Base-by-base conservation (phyloP, 2,113 vertebrate genomes). In the Takifugu flavidus region DNA sequence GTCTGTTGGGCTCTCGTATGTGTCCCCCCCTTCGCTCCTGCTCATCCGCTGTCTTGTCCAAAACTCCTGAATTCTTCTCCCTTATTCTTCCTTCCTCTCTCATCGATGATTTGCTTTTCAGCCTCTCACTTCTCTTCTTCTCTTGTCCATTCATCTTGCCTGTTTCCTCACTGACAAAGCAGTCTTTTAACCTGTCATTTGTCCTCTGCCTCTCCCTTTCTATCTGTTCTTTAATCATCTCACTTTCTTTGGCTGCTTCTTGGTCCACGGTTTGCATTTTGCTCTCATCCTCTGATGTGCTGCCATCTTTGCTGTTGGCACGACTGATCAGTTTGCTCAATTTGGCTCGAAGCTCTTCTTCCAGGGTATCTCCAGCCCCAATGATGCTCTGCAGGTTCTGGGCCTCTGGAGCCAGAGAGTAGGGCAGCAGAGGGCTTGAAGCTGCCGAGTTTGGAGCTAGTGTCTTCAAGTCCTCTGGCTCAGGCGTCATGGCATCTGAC, bases 271-370 rank as follows among this genome's bases (percentile, higher is more conserved):
- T 50, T 63, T 34, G 72, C 67, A 58, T 75, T 20, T 55, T 25
- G 53, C 58, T 14, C 54, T 83, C 95, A 13, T 98, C 94, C 39
- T 94, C 93, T 0, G 94, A 95, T 6, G 94, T 94, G 3, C 57
- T 78, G 62, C 84, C 46, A 56, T 82, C 91, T 74, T 93, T 94
- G 77, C 93, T 92, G 44, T 90, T 92, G 80, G 92, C 89, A 50
- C 91, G 90, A 71, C 85, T 84, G 59, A 91, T 89, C 49, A 95
- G 75, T 72, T 92, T 88, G 46, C 86, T 89, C 54, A 93, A 77
- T 74, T 90, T 91, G 70, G 82, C 92, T 49, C 87, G 92, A 25
- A 90, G 79, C 15, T 92, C 89, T 65, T 93, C 86, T 55, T 94
- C 92, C 1, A 83, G 42, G 15, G 74, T 34, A 42, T 89, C 88